Percentiles rank a stretch among this genome's conserved stretches.
Conservation (phyloP, 2,113 vertebrate species). For the Canis aureus region DNA sequence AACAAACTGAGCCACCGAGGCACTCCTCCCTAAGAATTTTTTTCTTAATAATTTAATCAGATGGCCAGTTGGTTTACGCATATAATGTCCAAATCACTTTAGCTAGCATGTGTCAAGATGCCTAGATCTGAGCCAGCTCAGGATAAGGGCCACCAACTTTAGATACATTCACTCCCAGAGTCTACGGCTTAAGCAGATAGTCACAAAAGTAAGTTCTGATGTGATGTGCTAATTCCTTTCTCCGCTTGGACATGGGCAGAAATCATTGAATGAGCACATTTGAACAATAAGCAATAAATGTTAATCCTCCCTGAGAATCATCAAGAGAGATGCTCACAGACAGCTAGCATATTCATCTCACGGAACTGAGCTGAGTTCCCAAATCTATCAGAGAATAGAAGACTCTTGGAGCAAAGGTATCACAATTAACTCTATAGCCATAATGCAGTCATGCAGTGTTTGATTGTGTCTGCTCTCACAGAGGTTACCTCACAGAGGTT, state of each 20-base stretch:
- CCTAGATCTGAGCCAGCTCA: neutral
- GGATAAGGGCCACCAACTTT: neutral
- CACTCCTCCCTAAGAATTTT: neutral
- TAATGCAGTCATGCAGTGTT: neutral
- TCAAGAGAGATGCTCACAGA: neutral
- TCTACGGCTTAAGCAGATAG: neutral
- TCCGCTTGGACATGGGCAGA: neutral
- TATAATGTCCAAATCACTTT: neutral
- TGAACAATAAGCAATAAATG: neutral
- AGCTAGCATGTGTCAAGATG: neutral
- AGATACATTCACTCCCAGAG: neutral
- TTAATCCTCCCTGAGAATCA: neutral
- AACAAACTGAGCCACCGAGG: neutral
- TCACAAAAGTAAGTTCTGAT: neutral
- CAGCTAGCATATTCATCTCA: neutral
- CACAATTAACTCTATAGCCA: neutral
- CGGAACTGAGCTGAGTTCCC: neutral
- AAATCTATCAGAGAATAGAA: neutral
- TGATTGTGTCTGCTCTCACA: neutral
- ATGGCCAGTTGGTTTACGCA: neutral
- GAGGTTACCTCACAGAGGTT: neutral
- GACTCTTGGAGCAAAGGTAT: neutral
- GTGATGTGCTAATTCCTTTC: neutral
- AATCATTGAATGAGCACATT: neutral
- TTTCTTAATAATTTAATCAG: neutral